Conservation (phyloP, 1,140 invertebrate genomes). For the Nixonia krombeini region DNA sequence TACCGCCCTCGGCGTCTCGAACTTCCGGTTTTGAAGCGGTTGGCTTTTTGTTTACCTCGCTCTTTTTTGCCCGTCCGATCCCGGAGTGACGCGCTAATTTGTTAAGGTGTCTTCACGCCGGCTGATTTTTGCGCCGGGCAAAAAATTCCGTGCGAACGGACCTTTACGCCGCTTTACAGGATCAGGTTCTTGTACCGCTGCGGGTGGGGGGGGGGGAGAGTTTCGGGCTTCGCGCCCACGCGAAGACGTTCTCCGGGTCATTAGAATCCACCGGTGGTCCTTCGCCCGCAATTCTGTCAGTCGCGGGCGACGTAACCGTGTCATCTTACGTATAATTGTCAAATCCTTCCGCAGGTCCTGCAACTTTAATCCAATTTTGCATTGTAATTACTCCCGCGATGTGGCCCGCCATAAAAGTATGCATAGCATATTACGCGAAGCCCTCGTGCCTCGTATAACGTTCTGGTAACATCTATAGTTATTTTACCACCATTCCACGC, state of each 20-base stretch:
- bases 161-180: constrained; percentile 28
- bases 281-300: too few species aligned
- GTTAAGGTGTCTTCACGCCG: too few species aligned
- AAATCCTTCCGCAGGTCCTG: too few species aligned
- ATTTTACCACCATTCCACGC: constrained; percentile 35
- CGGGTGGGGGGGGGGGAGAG: too few species aligned
- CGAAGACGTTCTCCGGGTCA: background rate
- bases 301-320: too few species aligned
- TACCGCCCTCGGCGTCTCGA: constrained; percentile 21
- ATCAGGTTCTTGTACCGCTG: constrained; percentile 38
- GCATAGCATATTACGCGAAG: constrained; percentile 32
- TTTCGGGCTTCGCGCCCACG: too few species aligned
- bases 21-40: constrained; percentile 25
- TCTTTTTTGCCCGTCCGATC: constrained; percentile 25
- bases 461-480: constrained; percentile 27
- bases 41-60: constrained; percentile 14
- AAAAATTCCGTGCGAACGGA: too few species aligned
- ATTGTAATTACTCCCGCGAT: constrained; percentile 11
- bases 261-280: background rate
- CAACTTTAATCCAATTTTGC: too few species aligned
- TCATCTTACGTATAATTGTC: too few species aligned
- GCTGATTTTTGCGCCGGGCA: too few species aligned
- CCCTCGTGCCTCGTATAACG: constrained; percentile 26
- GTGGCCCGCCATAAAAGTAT: constrained; percentile 27
- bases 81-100: constrained; percentile 51